Evolutionary conservation across 92 coral and sea anemone genomes (phyloP).

Genomic region (Bergia puertoricense): DNA sequence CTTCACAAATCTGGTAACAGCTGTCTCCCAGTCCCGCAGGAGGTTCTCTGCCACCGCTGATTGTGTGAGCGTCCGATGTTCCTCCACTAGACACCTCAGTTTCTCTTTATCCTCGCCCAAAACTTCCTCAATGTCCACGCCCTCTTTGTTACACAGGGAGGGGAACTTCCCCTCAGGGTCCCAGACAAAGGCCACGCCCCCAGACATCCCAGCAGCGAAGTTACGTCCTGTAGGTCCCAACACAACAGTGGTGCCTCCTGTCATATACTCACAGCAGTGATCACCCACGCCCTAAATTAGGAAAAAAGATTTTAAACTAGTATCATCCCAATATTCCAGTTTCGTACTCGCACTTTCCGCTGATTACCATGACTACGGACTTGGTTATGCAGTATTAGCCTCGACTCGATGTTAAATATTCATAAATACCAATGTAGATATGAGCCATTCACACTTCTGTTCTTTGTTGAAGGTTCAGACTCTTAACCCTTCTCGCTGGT

Average conservation of each 20-base stretch:
- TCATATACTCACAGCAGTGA: conserved; percentile 99
- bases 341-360: too few species aligned
- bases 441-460: too few species aligned
- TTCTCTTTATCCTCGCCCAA: conserved; percentile 70
- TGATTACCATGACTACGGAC: too few species aligned
- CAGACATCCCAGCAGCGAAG: conserved; percentile 99
- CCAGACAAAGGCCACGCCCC: conserved; percentile 89
- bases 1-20: conserved; percentile 75
- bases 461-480: too few species aligned
- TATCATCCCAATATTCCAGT: too few species aligned
- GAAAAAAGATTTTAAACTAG: too few species aligned
- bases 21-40: conserved; percentile 70
- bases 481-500: too few species aligned
- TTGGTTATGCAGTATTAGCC: too few species aligned
- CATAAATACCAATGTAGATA: too few species aligned
- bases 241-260: conserved; percentile 88
- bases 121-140: conserved; percentile 78
- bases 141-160: conserved; percentile 70
- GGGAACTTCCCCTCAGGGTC: conserved; percentile 80
- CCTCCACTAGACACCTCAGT: conserved; percentile 72
- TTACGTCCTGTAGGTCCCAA: conserved; percentile 89
- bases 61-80: conserved; percentile 73
- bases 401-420: too few species aligned
- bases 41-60: conserved; percentile 83
- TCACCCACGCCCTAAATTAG: conserved; percentile 89